Evolutionary conservation across 2,888 invertebrate genomes (phyloP), one percentile per base, ranked within the genome.

Genomic region (Phyto melanocephala): DNA sequence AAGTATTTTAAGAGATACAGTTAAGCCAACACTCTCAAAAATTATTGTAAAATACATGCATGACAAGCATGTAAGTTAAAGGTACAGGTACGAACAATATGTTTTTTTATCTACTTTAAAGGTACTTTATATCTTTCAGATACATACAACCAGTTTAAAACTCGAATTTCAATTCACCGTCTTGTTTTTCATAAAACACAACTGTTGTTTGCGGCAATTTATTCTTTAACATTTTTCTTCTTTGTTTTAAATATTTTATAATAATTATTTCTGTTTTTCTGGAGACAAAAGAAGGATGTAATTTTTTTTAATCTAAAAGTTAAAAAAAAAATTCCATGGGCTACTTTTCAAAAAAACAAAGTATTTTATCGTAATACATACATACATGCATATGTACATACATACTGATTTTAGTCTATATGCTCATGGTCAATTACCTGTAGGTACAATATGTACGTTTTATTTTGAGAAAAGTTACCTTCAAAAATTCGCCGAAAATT

Each of bases 211-310:
- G 28, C 28, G 28, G 28, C 6, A 28, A 42, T 13, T 24, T 22
- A 10, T 67, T 67, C 52, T n/a, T 24, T 67, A 15, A 24, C 20
- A 45, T 45, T 24, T 33, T 24, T 15, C 52, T 67, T 50, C 52
- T 67, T 50, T 45, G 45, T 45, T 45, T 28, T 5, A 28, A 28
- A 28, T 28, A 28, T 28, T 28, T 28, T 28, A 28, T 63, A 45
- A 22, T 15, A 24, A 17, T 67, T 24, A 13, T 54, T 68, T 40
- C 67, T 37, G 52, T 24, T 68, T 68, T 68, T 68, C 3, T 10
- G 7, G 4, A 1, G 17, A n/a, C n/a, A n/a, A 15, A 40, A 54
- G 1, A 60, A 47, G 58, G 70, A 58, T n/a, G 33, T 33, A 33
- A 8, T 40, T 54, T 54, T 24, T 22, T n/a, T 11, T 40, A 52